Evolutionary conservation across 2,797 vertebrate genomes (phyloP).

Genomic region (Arnoldichthys spilopterus): DNA sequence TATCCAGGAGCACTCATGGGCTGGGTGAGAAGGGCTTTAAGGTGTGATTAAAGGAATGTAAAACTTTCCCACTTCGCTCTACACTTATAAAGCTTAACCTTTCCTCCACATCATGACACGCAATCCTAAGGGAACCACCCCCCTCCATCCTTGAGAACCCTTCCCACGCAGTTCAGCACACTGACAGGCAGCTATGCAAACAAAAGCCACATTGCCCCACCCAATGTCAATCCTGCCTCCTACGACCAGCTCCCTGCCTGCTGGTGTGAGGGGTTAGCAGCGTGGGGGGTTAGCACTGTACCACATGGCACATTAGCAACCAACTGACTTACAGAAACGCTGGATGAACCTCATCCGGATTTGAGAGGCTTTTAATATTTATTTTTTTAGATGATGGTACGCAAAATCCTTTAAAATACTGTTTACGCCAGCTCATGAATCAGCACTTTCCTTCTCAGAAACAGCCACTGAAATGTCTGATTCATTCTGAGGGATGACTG

Average conservation of each 20-base stretch:
- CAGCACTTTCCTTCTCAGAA: not conserved
- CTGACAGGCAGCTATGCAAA: constrained; percentile 63
- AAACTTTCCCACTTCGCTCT: not conserved
- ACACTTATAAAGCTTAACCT: constrained; percentile 47
- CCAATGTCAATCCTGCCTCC: constrained; percentile 53
- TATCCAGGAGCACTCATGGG: not conserved
- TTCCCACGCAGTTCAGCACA: constrained; percentile 50
- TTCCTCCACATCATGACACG: constrained; percentile 53
- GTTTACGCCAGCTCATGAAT: not conserved
- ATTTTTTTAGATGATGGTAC: not conserved
- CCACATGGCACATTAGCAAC: constrained; percentile 1
- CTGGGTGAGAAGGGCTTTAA: constrained; percentile 38
- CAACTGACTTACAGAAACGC: not conserved
- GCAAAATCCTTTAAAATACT: not conserved
- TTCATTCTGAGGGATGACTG: not conserved
- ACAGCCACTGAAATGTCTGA: not conserved
- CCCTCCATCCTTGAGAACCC: constrained; percentile 42
- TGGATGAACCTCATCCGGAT: not conserved
- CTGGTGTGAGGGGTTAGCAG: constrained; percentile 31
- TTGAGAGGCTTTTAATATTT: not conserved
- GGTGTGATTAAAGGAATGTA: constrained; percentile 54
- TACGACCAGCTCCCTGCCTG: constrained; percentile 43
- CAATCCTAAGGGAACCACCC: constrained; percentile 51
- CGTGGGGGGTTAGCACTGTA: constrained; percentile 19
- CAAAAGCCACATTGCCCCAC: constrained; percentile 58